A percentile compares a stretch with the other conserved stretches of the same genome.
phyloP scores from a whole-genome alignment of 2,113 vertebrate genomes.

The Lophura nycthemera region DNA sequence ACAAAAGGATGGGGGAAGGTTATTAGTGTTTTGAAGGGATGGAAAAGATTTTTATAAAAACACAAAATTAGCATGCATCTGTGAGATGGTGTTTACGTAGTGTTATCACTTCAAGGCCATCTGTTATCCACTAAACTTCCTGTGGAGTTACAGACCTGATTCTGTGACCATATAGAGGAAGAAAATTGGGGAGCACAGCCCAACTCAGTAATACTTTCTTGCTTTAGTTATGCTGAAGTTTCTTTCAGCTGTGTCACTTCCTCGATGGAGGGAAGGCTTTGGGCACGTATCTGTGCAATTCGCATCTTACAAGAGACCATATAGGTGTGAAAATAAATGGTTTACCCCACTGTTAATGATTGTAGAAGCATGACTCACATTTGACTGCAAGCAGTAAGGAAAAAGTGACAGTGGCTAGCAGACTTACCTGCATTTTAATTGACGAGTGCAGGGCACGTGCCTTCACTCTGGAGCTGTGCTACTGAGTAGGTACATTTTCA shows the following conservation, averaged over 20 bases:
- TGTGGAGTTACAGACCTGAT: neutral
- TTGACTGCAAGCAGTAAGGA: neutral
- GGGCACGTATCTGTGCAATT: neutral
- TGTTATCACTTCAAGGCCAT: neutral
- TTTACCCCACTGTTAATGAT: neutral
- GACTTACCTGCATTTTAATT: neutral
- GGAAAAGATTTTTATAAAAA: neutral
- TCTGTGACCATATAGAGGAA: neutral
- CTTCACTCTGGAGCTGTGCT: neutral
- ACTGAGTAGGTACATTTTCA: neutral
- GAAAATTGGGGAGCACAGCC: neutral
- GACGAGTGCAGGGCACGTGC: neutral
- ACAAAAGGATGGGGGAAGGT: neutral
- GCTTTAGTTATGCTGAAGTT: neutral
- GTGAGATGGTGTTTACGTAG: neutral
- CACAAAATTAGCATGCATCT: accelerated
- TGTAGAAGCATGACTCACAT: neutral
- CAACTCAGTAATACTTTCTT: neutral
- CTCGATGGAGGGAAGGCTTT: neutral
- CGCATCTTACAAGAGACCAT: neutral
- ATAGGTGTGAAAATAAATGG: neutral
- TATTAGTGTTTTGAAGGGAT: neutral
- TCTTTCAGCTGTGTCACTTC: neutral
- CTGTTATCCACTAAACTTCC: neutral
- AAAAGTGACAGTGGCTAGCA: neutral